These are phyloP conservation scores for Sprattus sprattus DNA, from an alignment of 2,113 vertebrate species.

Conservation along the genomic window DNA sequence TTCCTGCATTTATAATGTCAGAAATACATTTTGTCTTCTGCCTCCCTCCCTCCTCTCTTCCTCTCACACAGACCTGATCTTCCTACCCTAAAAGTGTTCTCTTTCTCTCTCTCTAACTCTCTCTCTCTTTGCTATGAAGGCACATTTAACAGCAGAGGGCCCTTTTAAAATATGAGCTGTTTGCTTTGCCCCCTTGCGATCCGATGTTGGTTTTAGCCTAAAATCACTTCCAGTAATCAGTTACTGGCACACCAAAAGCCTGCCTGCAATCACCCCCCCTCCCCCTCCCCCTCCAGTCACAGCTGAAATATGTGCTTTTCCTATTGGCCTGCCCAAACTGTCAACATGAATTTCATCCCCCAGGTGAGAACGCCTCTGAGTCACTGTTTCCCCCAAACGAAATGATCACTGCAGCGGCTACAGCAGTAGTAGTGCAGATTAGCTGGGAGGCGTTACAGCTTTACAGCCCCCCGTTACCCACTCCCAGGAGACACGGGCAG, in stretches of 20 bases:
- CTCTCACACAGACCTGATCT: not conserved
- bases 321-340: constrained; percentile 81
- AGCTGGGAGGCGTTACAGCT: not conserved
- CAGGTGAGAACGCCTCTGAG: constrained; percentile 64
- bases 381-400: not conserved
- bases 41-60: not conserved
- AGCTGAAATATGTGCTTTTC: constrained; percentile 84
- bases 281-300: constrained; percentile 71
- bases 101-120: not conserved
- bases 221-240: constrained; percentile 85
- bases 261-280: constrained; percentile 47
- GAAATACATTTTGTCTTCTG: not conserved
- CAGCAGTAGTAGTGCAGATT: not conserved
- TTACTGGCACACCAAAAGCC: constrained; percentile 54
- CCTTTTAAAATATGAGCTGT: constrained; percentile 76
- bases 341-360: constrained; percentile 78
- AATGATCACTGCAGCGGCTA: not conserved
- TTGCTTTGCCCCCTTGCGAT: constrained; percentile 80
- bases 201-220: constrained; percentile 80
- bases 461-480: not conserved
- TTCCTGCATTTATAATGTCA: not conserved
- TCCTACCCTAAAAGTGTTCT: not conserved
- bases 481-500: not conserved
- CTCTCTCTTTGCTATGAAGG: not conserved
- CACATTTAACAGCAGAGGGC: not conserved